Conservation (phyloP, 2,888 invertebrate genomes). For the Melinaea marsaeus region DNA sequence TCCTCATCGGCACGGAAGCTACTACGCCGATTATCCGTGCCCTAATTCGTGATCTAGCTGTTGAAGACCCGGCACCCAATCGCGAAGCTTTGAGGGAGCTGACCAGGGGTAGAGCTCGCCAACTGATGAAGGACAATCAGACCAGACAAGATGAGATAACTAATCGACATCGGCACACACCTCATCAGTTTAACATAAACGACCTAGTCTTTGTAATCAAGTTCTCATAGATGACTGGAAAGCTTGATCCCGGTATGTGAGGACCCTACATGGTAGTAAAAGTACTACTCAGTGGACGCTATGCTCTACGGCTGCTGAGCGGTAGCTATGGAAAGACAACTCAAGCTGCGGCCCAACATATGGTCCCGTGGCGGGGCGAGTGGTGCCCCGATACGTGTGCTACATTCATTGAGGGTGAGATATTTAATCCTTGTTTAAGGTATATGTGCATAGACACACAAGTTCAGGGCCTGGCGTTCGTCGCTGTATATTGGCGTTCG, state of each 20-base stretch:
- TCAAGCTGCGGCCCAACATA: conserved; percentile 29
- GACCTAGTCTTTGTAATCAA: too few species aligned
- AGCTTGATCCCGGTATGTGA: conserved; percentile 28
- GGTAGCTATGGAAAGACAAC: conserved; percentile 30
- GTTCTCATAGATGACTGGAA: conserved; percentile 19
- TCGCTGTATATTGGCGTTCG: too few species aligned
- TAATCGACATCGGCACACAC: too few species aligned
- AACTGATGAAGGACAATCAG: too few species aligned
- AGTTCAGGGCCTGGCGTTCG: conserved; percentile 8
- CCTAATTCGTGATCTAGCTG: too few species aligned
- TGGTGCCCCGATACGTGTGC: conserved; percentile 24
- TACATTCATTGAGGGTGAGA: conserved; percentile 20
- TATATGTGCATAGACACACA: conserved; percentile 5
- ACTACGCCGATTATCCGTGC: too few species aligned
- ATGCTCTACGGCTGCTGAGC: conserved; percentile 26
- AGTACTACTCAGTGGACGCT: conserved; percentile 17
- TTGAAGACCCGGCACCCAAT: too few species aligned
- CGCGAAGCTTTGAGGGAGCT: too few species aligned
- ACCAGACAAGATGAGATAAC: too few species aligned
- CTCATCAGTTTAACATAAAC: too few species aligned
- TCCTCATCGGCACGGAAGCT: too few species aligned
- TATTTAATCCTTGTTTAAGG: conserved; percentile 1
- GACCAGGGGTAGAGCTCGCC: too few species aligned
- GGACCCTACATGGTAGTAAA: conserved; percentile 25
- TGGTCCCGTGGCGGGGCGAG: conserved; percentile 31